phyloP scores from a whole-genome alignment of 2,113 vertebrate genomes.

The Pterocles orientalis region DNA sequence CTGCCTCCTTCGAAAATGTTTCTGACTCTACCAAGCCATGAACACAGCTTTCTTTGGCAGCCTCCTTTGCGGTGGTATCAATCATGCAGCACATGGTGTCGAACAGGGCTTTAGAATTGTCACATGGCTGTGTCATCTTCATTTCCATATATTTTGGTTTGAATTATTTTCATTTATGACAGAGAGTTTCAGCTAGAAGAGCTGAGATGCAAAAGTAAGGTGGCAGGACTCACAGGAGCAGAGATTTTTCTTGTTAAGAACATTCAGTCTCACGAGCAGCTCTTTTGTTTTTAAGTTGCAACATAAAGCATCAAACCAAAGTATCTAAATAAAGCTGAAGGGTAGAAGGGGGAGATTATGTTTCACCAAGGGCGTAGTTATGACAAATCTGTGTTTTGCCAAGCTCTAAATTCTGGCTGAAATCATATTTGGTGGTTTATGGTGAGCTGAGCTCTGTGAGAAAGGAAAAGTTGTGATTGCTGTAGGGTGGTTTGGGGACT shows the following conservation, averaged over 20 bases:
- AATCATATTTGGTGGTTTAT: neutral
- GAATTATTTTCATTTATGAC: neutral
- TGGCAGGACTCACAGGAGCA: neutral
- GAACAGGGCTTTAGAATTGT: neutral
- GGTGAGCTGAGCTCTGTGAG: neutral
- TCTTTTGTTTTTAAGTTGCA: neutral
- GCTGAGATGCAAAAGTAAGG: neutral
- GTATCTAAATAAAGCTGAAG: conserved; percentile 1
- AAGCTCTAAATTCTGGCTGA: neutral
- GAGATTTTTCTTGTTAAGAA: neutral
- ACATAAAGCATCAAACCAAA: neutral
- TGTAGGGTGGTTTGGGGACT: neutral
- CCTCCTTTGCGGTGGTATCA: neutral
- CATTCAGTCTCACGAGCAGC: neutral
- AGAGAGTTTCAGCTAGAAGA: neutral
- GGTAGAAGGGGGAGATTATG: neutral
- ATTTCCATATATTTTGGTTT: neutral
- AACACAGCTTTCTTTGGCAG: neutral
- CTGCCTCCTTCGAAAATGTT: neutral
- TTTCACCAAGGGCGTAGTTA: neutral
- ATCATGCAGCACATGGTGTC: neutral
- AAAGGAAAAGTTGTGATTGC: neutral
- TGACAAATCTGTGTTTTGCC: neutral
- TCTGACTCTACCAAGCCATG: neutral
- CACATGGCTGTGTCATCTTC: neutral